These are phyloP conservation scores for Melipona quadrifasciata DNA, from an alignment of 1,140 invertebrate species.

Conservation along the genomic window DNA sequence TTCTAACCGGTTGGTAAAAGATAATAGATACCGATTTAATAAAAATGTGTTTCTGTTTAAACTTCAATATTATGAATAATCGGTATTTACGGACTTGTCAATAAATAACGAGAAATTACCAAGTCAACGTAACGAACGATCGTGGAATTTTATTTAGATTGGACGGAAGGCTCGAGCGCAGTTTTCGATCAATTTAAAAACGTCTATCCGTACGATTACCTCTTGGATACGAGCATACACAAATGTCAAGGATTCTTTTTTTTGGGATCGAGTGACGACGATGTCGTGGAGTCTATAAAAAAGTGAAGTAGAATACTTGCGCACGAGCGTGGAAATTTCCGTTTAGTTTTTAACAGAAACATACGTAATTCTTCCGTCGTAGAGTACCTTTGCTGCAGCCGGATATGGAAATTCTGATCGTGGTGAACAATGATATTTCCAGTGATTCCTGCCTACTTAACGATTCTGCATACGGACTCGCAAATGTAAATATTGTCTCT, in stretches of 20 bases:
- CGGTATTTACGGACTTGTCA: too few species aligned
- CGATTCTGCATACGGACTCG: conserved; percentile 63
- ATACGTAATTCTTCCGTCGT: background rate
- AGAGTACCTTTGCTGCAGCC: conserved; percentile 68
- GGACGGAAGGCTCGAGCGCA: conserved; percentile 13
- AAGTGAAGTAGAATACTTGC: conserved; percentile 49
- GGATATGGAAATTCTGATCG: conserved; percentile 69
- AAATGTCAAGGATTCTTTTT: conserved; percentile 68
- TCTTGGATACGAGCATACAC: conserved; percentile 40
- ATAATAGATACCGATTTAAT: background rate
- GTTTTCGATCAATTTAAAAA: conserved; percentile 66
- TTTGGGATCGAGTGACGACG: conserved; percentile 46
- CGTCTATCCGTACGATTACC: conserved; percentile 66
- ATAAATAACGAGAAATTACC: too few species aligned
- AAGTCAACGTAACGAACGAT: background rate
- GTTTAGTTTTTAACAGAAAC: background rate
- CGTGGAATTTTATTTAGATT: conserved; percentile 33
- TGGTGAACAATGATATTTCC: conserved; percentile 59
- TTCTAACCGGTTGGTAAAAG: conserved; percentile 49
- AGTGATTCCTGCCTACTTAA: conserved; percentile 67
- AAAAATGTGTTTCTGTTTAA: background rate
- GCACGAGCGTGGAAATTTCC: too few species aligned
- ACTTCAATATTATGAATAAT: too few species aligned
- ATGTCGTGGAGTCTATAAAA: conserved; percentile 43
- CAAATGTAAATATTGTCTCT: conserved; percentile 69